Percentiles rank a stretch among this genome's conserved stretches.
These are phyloP conservation scores for Serinus canaria DNA, from an alignment of 2,113 vertebrate genomes.

Conservation along the genomic window DNA sequence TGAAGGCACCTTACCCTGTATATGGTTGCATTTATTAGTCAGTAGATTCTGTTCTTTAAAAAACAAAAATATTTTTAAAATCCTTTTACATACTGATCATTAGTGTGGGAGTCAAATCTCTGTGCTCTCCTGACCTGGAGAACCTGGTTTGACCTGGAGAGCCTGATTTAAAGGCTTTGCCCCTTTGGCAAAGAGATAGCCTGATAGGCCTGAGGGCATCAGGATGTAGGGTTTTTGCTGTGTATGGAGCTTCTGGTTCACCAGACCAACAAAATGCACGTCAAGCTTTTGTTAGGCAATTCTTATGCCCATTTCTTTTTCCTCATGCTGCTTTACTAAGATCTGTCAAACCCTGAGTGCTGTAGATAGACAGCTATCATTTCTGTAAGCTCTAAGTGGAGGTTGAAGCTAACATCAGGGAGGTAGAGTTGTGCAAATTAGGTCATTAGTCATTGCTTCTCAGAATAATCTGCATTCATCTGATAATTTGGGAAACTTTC, in stretches of 20 bases:
- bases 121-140: background rate
- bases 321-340: background rate
- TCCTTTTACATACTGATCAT: background rate
- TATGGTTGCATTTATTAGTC: background rate
- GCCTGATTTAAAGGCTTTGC: background rate
- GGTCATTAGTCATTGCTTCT: conserved; percentile 8
- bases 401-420: background rate
- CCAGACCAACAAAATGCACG: background rate
- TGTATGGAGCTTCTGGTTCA: background rate
- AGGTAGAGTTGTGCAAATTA: background rate
- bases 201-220: background rate
- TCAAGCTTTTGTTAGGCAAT: background rate
- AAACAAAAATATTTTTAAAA: background rate
- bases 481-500: background rate
- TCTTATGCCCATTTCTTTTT: background rate
- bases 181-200: background rate
- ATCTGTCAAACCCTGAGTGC: background rate
- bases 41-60: background rate
- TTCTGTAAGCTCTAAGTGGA: background rate
- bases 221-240: background rate
- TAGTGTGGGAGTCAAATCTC: background rate
- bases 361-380: background rate
- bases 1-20: background rate
- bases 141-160: background rate
- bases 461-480: background rate